Evolutionary conservation across 2,797 vertebrate genomes (phyloP).

Genomic region (Pseudotriccus pelzelni): DNA sequence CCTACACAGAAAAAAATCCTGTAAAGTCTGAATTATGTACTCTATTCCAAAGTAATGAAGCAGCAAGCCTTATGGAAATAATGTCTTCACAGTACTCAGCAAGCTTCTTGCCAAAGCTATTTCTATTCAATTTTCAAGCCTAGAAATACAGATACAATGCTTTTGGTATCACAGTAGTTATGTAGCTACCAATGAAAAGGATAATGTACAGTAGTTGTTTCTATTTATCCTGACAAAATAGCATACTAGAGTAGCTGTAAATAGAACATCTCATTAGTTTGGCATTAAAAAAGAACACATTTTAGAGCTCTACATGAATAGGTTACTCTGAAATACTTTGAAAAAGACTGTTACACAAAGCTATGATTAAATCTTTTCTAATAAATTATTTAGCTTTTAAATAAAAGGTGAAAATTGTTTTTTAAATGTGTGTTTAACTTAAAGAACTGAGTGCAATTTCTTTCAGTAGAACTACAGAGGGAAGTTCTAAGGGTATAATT

Average conservation of each 20-base stretch:
- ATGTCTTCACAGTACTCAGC: not conserved
- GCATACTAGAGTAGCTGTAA: not conserved
- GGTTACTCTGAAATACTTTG: not conserved
- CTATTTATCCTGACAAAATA: slow-evolving; percentile 6
- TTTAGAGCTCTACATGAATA: not conserved
- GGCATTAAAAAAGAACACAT: not conserved
- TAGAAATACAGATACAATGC: not conserved
- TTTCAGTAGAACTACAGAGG: not conserved
- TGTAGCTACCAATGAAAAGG: not conserved
- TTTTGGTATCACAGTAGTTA: not conserved
- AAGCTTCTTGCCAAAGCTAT: not conserved
- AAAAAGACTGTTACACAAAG: not conserved
- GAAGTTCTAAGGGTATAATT: not conserved
- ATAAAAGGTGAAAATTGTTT: not conserved
- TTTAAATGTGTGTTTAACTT: not conserved
- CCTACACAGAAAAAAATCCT: not conserved
- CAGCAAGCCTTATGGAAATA: not conserved
- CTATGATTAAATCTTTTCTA: not conserved
- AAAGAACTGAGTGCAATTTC: not conserved
- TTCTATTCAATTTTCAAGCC: slow-evolving; percentile 1
- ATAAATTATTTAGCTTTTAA: not conserved
- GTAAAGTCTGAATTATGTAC: not conserved
- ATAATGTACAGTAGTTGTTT: not conserved
- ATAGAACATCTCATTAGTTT: not conserved
- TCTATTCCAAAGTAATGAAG: slow-evolving; percentile 25